phyloP scores from a whole-genome alignment of 2,888 invertebrate genomes.

The Drosophila mimetica region DNA sequence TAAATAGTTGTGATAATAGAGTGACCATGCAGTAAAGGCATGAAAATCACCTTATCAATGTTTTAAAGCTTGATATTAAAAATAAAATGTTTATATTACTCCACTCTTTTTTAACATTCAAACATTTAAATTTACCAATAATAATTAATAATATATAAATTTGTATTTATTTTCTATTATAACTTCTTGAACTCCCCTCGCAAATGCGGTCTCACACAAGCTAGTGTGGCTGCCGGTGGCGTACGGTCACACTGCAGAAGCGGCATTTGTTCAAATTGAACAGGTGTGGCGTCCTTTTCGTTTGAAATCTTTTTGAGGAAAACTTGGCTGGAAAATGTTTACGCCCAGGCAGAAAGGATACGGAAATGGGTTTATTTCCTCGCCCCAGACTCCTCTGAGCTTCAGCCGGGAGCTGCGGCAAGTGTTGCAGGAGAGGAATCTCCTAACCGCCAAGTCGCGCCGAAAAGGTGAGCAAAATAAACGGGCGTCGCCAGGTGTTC shows the following conservation, averaged over 20 bases:
- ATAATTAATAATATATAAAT: too few relatives aligned
- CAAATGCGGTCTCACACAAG: not conserved
- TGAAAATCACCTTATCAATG: too few relatives aligned
- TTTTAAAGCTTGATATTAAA: too few relatives aligned
- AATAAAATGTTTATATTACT: too few relatives aligned
- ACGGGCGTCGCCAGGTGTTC: constrained; percentile 8
- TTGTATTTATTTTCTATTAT: too few relatives aligned
- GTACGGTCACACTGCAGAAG: constrained; percentile 16
- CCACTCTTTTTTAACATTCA: too few relatives aligned
- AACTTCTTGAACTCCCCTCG: not conserved
- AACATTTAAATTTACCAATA: too few relatives aligned
- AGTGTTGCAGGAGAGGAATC: constrained; percentile 87
- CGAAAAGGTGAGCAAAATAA: constrained; percentile 85
- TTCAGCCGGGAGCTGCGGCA: constrained; percentile 87
- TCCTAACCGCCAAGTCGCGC: constrained; percentile 87
- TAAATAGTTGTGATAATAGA: constrained; percentile 55
- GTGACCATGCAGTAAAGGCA: not conserved
- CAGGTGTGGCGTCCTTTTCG: constrained; percentile 69
- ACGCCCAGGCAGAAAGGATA: constrained; percentile 72
- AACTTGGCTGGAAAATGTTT: constrained; percentile 65
- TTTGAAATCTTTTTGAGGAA: constrained; percentile 32
- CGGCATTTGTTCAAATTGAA: constrained; percentile 24
- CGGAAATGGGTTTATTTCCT: constrained; percentile 29
- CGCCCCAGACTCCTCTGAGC: constrained; percentile 84
- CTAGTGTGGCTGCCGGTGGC: not conserved